Base-by-base conservation (phyloP, 1,140 invertebrate genomes). In the Anastatus disparis region DNA sequence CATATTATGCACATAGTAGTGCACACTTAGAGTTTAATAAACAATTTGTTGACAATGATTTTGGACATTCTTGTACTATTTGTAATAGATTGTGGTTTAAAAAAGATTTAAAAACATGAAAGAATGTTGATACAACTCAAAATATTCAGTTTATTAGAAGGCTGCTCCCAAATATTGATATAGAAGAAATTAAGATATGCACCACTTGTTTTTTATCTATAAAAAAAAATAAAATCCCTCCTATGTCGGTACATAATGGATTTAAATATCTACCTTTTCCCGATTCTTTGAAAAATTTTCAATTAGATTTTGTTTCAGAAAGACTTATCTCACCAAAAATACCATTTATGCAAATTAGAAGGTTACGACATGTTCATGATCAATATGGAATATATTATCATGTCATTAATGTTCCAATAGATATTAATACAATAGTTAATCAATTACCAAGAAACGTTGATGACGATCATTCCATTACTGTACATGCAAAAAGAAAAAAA, bases 351-450 rank as follows among this genome's bases (percentile, higher is more conserved):
- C 82, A 83, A 78, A 76, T 84, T 40, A 74, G 81, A 74, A 74
- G 81, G 35, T 65, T 84, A 55, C 76, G 81, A 9, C 77, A 82
- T 78, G 53, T 40, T 20, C n/a, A 82, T 74, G 64, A 63, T 22
- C 74, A 69, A 55, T 77, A 80, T 77, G 82, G 78, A 68, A 83
- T 85, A 56, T 73, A 75, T 35, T 80, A 78, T 12, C 80, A 84
- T 79, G 74, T 83, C 55, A 81, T 84, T 29, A 84, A 85, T 72
- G 79, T 84, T 26, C 83, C 83, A 73, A 75, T 82, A 4, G 55
- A 77, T 50, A 79, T 79, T 55, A 56, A 84, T 73, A 70, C 71
- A 0, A 81, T 85, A 80, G 79, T 83, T 58, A 77, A 79, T 74
- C 69, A 58, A 20, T 81, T 84, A 70, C 82, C 82, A 1, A 74